Conservation (phyloP, 2,113 vertebrate species). For the Anguilla japonica region DNA sequence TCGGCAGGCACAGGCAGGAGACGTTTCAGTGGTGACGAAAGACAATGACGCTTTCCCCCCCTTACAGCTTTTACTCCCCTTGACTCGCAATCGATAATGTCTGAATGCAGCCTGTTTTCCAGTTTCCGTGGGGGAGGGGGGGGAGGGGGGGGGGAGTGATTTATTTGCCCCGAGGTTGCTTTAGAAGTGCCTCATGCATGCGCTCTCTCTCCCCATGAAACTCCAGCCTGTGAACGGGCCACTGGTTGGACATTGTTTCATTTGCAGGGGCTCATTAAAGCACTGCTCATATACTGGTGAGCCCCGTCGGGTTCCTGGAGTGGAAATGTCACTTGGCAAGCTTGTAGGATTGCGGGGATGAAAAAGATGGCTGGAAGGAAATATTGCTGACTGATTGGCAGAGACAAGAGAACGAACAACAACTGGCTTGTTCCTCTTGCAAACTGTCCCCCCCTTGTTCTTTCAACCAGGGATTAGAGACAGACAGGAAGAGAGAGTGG, state of each 20-base stretch:
- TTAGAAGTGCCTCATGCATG: background rate
- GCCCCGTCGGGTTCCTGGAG: background rate
- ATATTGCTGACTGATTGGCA: slow-evolving; percentile 1
- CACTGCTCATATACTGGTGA: background rate
- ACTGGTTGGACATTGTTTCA: background rate
- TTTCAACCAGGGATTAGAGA: background rate
- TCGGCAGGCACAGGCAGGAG: background rate
- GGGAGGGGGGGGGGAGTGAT: background rate
- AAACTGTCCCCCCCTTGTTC: background rate
- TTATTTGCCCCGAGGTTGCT: slow-evolving; percentile 1
- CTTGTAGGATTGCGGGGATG: background rate
- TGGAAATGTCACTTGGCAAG: background rate
- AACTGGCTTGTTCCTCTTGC: background rate
- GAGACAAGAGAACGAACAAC: slow-evolving; percentile 2
- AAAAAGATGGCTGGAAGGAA: background rate
- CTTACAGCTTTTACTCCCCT: background rate
- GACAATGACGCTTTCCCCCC: background rate
- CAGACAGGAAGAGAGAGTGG: no score
- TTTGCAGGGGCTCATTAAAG: background rate
- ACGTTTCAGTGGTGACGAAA: background rate
- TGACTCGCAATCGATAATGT: background rate
- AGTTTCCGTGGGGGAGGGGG: background rate
- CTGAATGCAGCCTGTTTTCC: background rate
- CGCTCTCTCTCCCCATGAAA: background rate
- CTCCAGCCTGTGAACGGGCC: background rate